Conservation (phyloP, 2,797 vertebrate species). For the Anableps anableps region DNA sequence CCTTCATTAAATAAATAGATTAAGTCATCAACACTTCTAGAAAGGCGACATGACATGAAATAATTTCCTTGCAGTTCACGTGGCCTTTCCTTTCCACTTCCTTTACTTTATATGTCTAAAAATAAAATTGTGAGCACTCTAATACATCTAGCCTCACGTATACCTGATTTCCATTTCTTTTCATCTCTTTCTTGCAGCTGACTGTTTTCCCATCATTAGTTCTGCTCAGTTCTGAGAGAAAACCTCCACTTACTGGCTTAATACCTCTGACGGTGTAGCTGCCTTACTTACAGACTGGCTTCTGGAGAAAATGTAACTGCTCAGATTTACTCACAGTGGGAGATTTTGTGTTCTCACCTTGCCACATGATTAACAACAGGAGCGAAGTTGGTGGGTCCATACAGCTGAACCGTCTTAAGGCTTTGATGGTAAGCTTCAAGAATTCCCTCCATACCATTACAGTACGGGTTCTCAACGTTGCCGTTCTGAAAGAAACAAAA, state of each 20-base stretch:
- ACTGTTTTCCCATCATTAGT: constrained; percentile 53
- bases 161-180: constrained; percentile 46
- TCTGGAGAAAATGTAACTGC: constrained; percentile 14
- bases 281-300: constrained; percentile 37
- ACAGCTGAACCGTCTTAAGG: constrained; percentile 96
- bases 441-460: constrained; percentile 93
- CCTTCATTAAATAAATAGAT: constrained; percentile 18
- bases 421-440: constrained; percentile 95
- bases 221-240: constrained; percentile 49
- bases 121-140: constrained; percentile 11
- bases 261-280: constrained; percentile 15
- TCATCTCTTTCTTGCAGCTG: constrained; percentile 40
- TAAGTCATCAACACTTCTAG: constrained; percentile 14
- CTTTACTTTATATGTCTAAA: not conserved
- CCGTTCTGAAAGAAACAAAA: constrained; percentile 84
- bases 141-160: constrained; percentile 13
- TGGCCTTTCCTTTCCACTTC: constrained; percentile 8
- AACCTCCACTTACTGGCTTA: constrained; percentile 46
- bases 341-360: constrained; percentile 77
- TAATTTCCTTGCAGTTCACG: not conserved
- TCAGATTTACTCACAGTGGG: constrained; percentile 9
- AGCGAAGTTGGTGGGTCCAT: constrained; percentile 96
- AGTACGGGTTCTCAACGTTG: constrained; percentile 91
- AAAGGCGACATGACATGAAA: constrained; percentile 23
- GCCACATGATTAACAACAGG: constrained; percentile 95